phyloP scores from a whole-genome alignment of 64 coral and sea anemone species.

The Montipora efflorescens region DNA sequence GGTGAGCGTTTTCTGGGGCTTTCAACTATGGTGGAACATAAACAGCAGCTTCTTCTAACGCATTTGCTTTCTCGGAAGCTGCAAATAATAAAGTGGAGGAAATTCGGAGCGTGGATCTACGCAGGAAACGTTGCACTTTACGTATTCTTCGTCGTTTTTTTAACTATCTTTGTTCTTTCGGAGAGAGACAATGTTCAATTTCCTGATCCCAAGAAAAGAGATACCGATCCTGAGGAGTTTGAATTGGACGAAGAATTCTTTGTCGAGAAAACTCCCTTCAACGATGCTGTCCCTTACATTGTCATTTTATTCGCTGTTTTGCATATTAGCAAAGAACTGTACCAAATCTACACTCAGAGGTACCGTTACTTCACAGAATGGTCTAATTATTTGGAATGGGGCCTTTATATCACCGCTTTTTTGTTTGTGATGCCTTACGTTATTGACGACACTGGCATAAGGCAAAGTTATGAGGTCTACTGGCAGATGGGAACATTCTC shows the following conservation, averaged over 20 bases:
- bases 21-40: constrained; percentile 55
- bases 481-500: constrained; percentile 66
- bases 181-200: constrained; percentile 23
- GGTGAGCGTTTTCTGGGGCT: constrained; percentile 39
- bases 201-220: background rate
- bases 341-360: constrained; percentile 66
- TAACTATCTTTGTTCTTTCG: constrained; percentile 37
- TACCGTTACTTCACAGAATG: constrained; percentile 56
- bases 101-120: constrained; percentile 63
- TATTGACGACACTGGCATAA: background rate
- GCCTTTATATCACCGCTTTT: constrained; percentile 42
- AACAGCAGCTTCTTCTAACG: constrained; percentile 54
- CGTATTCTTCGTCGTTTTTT: constrained; percentile 21
- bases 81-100: constrained; percentile 62
- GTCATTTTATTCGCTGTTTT: constrained; percentile 15
- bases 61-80: constrained; percentile 68
- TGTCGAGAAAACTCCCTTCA: constrained; percentile 17
- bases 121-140: constrained; percentile 36
- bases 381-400: constrained; percentile 63
- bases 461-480: constrained; percentile 5
- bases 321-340: constrained; percentile 59
- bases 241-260: background rate
- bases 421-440: constrained; percentile 65
- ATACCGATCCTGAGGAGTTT: background rate
- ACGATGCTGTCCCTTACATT: constrained; percentile 9